Evolutionary conservation across 2,888 invertebrate genomes (phyloP).

Genomic region (Ophion ellenae): DNA sequence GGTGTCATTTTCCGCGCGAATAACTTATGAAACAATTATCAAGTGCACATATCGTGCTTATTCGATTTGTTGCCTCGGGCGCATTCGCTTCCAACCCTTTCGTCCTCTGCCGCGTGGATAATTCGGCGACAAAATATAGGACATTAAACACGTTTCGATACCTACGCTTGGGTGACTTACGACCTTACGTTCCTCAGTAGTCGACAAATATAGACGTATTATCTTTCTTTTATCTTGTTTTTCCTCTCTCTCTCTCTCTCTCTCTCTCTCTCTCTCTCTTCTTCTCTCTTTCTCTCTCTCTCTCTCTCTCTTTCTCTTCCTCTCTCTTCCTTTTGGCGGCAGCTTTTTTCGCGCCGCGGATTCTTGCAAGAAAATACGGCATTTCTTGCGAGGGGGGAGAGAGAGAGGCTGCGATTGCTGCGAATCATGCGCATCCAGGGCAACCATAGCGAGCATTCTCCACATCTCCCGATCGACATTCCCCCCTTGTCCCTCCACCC

Average conservation of each 20-base stretch:
- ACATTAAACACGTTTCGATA: background rate
- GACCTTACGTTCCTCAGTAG: background rate
- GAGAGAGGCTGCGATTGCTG: constrained; percentile 54
- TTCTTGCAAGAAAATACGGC: constrained; percentile 65
- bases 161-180: background rate
- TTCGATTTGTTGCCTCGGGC: constrained; percentile 55
- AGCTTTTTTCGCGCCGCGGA: constrained; percentile 55
- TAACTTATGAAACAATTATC: constrained; percentile 67
- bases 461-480: constrained; percentile 38
- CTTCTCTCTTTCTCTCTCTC: background rate
- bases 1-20: constrained; percentile 47
- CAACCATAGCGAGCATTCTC: constrained; percentile 65
- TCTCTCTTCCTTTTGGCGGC: constrained; percentile 28
- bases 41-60: constrained; percentile 63
- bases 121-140: background rate
- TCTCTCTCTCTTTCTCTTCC: constrained; percentile 37
- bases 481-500: constrained; percentile 26
- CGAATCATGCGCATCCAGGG: constrained; percentile 69
- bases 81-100: constrained; percentile 40
- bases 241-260: background rate
- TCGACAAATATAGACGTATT: background rate
- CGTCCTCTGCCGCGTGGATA: background rate
- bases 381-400: constrained; percentile 61
- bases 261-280: constrained; percentile 3
- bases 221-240: background rate